phyloP scores from a whole-genome alignment of 2,113 vertebrate genomes.

The Heterotis niloticus region DNA sequence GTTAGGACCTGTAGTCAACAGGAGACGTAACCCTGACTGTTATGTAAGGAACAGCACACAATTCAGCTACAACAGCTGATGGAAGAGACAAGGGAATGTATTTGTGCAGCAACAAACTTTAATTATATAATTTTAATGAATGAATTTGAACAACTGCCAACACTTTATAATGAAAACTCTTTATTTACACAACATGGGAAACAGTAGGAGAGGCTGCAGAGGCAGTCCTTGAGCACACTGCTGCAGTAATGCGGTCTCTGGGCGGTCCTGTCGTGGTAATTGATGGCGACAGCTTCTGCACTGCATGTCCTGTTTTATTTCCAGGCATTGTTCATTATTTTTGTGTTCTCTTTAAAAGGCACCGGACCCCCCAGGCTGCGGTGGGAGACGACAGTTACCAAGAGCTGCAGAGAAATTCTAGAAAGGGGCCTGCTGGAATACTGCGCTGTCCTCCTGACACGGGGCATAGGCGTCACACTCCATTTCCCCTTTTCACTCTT shows the following conservation, averaged over 20 bases:
- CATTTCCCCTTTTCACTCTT: not conserved
- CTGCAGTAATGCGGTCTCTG: not conserved
- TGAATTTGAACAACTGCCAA: not conserved
- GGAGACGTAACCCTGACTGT: not conserved
- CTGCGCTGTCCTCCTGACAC: conserved; percentile 7
- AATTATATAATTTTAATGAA: not conserved
- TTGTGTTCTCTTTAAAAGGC: conserved; percentile 5
- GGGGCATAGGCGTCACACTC: not conserved
- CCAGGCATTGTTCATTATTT: conserved; percentile 11
- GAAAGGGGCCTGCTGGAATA: not conserved
- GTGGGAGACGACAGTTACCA: conserved; percentile 3
- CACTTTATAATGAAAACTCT: not conserved
- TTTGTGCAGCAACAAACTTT: not conserved
- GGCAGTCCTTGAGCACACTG: not conserved
- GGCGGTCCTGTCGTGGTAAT: conserved; percentile 12
- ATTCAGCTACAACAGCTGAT: too few species aligned
- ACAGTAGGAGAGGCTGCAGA: not conserved
- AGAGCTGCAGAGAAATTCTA: not conserved
- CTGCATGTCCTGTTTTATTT: conserved; percentile 15
- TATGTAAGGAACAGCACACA: too few species aligned
- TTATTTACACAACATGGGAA: not conserved
- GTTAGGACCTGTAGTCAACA: not conserved
- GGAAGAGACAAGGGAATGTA: not conserved
- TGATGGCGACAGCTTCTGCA: conserved; percentile 24
- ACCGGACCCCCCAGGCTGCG: not conserved